Percentiles rank a stretch among this genome's conserved stretches.
Conservation (phyloP, 2,888 invertebrate genomes). For the Mythimna vitellina region DNA sequence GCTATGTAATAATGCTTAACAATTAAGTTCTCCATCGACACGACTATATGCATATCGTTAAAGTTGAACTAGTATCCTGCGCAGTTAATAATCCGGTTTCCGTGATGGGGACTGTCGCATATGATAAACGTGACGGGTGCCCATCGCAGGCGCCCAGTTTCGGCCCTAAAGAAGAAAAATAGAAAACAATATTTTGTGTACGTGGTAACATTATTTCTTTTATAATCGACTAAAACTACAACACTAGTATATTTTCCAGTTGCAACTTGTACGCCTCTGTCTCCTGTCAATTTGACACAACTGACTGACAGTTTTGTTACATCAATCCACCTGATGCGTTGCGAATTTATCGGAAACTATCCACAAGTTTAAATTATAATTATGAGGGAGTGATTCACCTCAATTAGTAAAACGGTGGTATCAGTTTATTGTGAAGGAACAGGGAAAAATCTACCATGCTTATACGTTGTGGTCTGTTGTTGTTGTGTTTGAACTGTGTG, state of each 20-base stretch:
- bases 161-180: neutral
- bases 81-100: no score
- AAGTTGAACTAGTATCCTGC: no score
- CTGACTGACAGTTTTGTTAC: slow-evolving; percentile 35
- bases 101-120: no score
- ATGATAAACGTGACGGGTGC: no score
- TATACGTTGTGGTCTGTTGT: slow-evolving; percentile 73
- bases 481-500: slow-evolving; percentile 75
- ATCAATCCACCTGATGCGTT: slow-evolving; percentile 50
- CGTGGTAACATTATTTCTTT: neutral
- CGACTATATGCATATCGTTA: no score
- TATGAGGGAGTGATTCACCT: slow-evolving; percentile 51
- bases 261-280: slow-evolving; percentile 15
- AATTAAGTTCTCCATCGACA: no score
- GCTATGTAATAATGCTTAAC: no score
- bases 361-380: slow-evolving; percentile 48
- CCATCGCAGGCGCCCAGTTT: no score
- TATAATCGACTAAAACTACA: neutral
- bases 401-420: slow-evolving; percentile 46
- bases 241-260: slow-evolving; percentile 13
- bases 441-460: slow-evolving; percentile 67
- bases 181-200: neutral
- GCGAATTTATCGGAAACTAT: slow-evolving; percentile 38
- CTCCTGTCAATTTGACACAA: slow-evolving; percentile 33
- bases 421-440: slow-evolving; percentile 32